Base-by-base conservation (phyloP, 2,888 invertebrate species). In the Torymus auratus region DNA sequence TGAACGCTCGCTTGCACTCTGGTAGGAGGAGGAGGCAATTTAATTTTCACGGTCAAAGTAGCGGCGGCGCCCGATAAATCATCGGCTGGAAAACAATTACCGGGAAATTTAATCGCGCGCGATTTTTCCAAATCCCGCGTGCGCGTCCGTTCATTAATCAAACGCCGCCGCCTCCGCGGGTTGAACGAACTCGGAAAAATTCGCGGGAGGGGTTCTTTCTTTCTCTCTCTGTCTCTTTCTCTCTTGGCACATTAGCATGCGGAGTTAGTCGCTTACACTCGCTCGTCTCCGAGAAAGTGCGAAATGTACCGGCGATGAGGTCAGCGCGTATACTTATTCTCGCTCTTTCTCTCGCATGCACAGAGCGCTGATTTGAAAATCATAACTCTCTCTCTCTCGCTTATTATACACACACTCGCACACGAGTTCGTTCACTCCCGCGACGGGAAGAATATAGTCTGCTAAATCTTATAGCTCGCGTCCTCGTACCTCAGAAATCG, bases 21-120 rank as follows among this genome's bases (percentile, higher is more conserved):
- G 7, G n/a, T n/a, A n/a, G 52, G 5, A 20, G 17, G 78, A 72
- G 72, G 73, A 78, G 78, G 80, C 79, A 78, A 83, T 83, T 84
- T 82, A 73, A 83, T 84, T 83, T 84, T 83, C 83, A 83, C 79
- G 83, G 82, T 82, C 82, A 82, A 80, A 80, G 76, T 65, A 80
- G 60, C 80, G 67, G 67, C 62, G 28, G 71, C 50, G 56, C 11
- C 52, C 67, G 56, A 53, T 75, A 75, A 75, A 67, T 64, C 75
- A 73, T 28, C 72, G 23, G 13, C 3, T 28, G 64, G 55, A 73
- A 73, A 73, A 73, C 64, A 70, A 64, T 56, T 56, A 76, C 65
- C 62, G 17, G 65, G 23, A 58, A 68, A 67, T 76, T 76, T 20
- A 67, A 76, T 76, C 68, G 60, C 17, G 60, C 17, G n/a, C n/a